phyloP scores from a whole-genome alignment of 2,113 vertebrate species.

The Nanorana parkeri region DNA sequence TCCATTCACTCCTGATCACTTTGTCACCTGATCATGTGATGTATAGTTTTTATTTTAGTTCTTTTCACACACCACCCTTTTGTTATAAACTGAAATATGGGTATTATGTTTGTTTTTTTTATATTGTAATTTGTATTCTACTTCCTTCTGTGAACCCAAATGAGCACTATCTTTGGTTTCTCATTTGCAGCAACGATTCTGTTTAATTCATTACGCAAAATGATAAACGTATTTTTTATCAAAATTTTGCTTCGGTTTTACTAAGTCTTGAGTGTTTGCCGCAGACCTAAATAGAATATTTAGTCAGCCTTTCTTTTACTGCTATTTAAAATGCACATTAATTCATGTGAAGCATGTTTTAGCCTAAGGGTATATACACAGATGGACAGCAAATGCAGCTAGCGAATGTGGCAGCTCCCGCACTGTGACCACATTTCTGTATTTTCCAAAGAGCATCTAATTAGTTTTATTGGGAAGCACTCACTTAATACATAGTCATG shows the following conservation, averaged over 20 bases:
- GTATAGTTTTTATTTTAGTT: not conserved
- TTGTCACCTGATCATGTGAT: not conserved
- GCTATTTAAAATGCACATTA: too few relatives aligned
- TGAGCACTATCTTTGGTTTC: constrained; percentile 22
- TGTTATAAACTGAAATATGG: constrained; percentile 39
- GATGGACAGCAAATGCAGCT: too few relatives aligned
- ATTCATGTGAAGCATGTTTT: too few relatives aligned
- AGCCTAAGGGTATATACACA: too few relatives aligned
- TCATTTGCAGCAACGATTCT: constrained; percentile 37
- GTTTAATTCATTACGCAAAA: constrained; percentile 38
- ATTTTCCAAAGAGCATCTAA: too few relatives aligned
- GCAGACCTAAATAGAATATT: not conserved
- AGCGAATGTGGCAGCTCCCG: too few relatives aligned
- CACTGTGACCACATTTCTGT: too few relatives aligned
- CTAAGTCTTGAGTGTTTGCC: constrained; percentile 11
- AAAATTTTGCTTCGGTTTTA: constrained; percentile 31
- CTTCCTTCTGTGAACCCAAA: constrained; percentile 36
- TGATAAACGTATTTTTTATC: constrained; percentile 46
- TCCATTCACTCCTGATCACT: constrained; percentile 14
- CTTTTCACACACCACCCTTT: constrained; percentile 13
- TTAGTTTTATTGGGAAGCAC: too few relatives aligned
- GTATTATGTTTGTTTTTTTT: constrained; percentile 8
- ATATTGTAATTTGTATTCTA: constrained; percentile 40
- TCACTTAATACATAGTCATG: too few relatives aligned
- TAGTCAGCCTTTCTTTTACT: too few relatives aligned